These are phyloP conservation scores for Phoebastria nigripes DNA, from an alignment of 2,797 vertebrate species.

Conservation along the genomic window DNA sequence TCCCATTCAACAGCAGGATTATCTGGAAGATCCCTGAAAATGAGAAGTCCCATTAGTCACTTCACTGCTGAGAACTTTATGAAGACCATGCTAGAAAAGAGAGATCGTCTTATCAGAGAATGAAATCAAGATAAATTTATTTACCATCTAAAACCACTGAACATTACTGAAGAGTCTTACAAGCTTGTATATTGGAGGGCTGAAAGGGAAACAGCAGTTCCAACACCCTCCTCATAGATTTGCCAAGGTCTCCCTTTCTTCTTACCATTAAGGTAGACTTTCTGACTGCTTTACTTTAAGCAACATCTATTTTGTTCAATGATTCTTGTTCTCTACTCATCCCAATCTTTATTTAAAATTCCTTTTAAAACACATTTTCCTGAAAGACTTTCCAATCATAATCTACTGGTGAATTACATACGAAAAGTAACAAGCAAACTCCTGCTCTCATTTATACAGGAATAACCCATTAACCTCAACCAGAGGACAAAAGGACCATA, in stretches of 20 bases:
- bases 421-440: neutral
- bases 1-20: conserved; percentile 87
- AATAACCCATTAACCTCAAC: conserved; percentile 3
- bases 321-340: neutral
- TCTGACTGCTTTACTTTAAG: neutral
- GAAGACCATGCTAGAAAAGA: neutral
- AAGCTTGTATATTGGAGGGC: neutral
- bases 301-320: neutral
- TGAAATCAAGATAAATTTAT: neutral
- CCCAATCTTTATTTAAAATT: neutral
- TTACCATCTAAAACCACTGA: neutral
- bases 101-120: neutral
- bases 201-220: neutral
- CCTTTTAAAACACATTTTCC: neutral
- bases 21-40: conserved; percentile 87
- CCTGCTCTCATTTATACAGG: neutral
- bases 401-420: neutral
- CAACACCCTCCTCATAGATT: neutral
- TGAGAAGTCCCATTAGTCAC: neutral
- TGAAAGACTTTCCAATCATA: neutral
- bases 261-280: neutral
- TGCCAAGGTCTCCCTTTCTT: neutral
- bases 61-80: neutral
- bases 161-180: neutral
- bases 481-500: neutral